These are phyloP conservation scores for Acleris laterana DNA, from an alignment of 2,888 invertebrate species.

Conservation along the genomic window DNA sequence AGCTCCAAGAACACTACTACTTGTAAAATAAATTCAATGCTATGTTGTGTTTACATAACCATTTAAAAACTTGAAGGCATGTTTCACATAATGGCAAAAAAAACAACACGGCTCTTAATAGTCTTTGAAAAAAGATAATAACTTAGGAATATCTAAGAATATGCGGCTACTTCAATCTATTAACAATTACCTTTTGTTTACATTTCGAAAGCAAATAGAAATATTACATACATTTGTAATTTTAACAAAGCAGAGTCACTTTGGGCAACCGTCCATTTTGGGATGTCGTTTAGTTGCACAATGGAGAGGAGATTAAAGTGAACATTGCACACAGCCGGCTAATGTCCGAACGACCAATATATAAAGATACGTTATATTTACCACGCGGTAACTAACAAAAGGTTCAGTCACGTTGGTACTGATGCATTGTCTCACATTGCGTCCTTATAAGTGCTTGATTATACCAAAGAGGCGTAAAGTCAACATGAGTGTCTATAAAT, in stretches of 20 bases:
- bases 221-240: conserved; percentile 11
- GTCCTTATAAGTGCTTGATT: not conserved
- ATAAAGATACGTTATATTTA: not conserved
- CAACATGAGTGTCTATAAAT: not conserved
- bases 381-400: not conserved
- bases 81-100: no score
- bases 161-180: not conserved
- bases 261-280: conserved; percentile 12
- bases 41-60: no score
- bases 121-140: not conserved
- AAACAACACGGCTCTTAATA: not conserved
- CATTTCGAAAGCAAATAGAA: conserved; percentile 22
- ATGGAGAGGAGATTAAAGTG: conserved; percentile 18
- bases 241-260: conserved; percentile 6
- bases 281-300: conserved; percentile 17
- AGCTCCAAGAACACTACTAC: no score
- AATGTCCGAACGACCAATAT: not conserved
- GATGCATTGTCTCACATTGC: conserved; percentile 24
- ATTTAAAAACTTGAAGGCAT: no score
- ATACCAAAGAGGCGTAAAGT: not conserved
- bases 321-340: conserved; percentile 14
- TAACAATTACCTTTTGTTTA: conserved; percentile 25
- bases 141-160: not conserved
- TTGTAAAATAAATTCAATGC: no score
- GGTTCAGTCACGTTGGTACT: not conserved